Evolutionary conservation across 2,797 vertebrate genomes (phyloP).

Genomic region (Sandelia bainsii): DNA sequence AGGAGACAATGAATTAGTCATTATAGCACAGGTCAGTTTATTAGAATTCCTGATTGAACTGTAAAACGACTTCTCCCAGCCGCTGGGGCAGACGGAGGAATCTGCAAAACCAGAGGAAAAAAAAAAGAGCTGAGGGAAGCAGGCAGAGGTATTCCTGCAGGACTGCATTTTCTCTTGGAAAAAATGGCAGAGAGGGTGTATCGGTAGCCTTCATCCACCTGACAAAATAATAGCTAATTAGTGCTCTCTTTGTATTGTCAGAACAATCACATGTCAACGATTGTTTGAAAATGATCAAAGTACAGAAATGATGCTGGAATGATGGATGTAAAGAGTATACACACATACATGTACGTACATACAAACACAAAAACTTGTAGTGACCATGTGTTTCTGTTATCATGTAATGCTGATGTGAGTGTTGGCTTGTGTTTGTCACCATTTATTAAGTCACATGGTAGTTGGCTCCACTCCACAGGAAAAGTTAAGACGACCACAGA

Average conservation of each 20-base stretch:
- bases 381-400: conserved; percentile 34
- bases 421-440: conserved; percentile 70
- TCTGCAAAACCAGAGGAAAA: conserved; percentile 54
- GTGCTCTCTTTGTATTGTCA: conserved; percentile 24
- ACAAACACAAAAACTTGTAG: conserved; percentile 13
- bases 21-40: conserved; percentile 88
- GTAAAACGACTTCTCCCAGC: conserved; percentile 83
- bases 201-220: conserved; percentile 52
- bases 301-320: conserved; percentile 8
- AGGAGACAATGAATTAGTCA: conserved; percentile 88
- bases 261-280: conserved; percentile 44
- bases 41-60: conserved; percentile 88
- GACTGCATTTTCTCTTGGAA: conserved; percentile 53
- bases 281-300: conserved; percentile 55
- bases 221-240: conserved; percentile 66
- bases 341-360: background rate
- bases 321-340: conserved; percentile 24
- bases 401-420: conserved; percentile 29
- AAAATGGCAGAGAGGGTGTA: conserved; percentile 59
- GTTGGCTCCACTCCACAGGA: conserved; percentile 64
- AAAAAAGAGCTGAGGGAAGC: conserved; percentile 65
- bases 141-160: conserved; percentile 56
- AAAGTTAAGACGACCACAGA: conserved; percentile 55
- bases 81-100: conserved; percentile 56
- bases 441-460: conserved; percentile 70